A percentile compares a stretch with the other conserved stretches of the same genome.
Evolutionary conservation across 2,888 invertebrate genomes (phyloP).

Genomic region (Lasioglossum calceatum): DNA sequence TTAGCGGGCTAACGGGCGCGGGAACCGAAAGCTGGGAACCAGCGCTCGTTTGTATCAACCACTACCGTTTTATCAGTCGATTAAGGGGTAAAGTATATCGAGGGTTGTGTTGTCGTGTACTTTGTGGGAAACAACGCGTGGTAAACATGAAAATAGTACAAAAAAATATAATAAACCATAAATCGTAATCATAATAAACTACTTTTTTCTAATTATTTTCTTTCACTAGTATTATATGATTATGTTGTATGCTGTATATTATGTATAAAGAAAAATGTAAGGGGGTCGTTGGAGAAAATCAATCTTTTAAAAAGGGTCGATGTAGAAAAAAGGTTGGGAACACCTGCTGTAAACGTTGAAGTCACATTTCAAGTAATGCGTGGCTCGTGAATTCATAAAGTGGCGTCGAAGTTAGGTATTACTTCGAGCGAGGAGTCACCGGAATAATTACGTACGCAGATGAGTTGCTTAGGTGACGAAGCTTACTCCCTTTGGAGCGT

Average conservation of each 20-base stretch:
- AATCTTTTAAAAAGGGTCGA: no score
- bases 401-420: neutral
- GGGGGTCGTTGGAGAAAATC: no score
- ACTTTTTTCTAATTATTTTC: no score
- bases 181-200: no score
- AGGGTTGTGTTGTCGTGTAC: neutral
- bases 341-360: neutral
- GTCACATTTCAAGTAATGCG: neutral
- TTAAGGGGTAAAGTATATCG: neutral
- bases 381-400: neutral
- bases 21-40: neutral
- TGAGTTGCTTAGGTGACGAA: neutral
- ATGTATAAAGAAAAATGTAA: no score
- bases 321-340: no score
- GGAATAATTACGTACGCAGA: constrained; percentile 1
- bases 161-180: no score
- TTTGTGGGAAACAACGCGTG: neutral
- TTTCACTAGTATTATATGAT: no score
- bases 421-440: neutral
- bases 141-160: no score
- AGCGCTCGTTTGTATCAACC: neutral
- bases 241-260: no score
- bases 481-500: neutral
- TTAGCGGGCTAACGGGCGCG: neutral
- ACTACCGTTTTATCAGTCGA: neutral